Evolutionary conservation across 23 tunicate genomes (phyloP).

Genomic region (Styela clava): DNA sequence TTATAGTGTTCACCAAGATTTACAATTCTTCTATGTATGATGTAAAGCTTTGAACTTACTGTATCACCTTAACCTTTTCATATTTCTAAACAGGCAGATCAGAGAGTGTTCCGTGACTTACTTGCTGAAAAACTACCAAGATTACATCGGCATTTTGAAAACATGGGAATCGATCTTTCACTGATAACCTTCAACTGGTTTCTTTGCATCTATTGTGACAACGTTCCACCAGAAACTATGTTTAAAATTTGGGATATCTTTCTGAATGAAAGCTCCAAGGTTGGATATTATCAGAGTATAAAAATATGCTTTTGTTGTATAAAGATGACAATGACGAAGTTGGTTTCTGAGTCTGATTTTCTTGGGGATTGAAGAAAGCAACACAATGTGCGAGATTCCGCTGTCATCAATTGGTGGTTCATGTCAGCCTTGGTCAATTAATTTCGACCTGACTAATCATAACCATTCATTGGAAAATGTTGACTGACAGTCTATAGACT

Average conservation of each 20-base stretch:
- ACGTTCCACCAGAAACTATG: constrained; percentile 84
- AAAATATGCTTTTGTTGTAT: neutral
- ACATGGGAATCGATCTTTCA: constrained; percentile 56
- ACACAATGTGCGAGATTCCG: too few species aligned
- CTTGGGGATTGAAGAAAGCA: neutral
- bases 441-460: too few species aligned
- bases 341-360: neutral
- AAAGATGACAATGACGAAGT: neutral
- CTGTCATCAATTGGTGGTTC: too few species aligned
- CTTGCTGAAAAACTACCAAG: constrained; percentile 85
- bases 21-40: too few species aligned
- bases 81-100: constrained; percentile 72
- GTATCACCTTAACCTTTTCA: too few species aligned
- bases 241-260: constrained; percentile 89
- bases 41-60: too few species aligned
- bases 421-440: too few species aligned
- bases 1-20: too few species aligned
- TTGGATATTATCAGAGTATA: neutral
- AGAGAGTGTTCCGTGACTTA: constrained; percentile 86
- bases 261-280: constrained; percentile 83
- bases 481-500: too few species aligned
- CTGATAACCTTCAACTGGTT: constrained; percentile 95
- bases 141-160: constrained; percentile 57
- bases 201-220: constrained; percentile 86
- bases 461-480: too few species aligned